These are phyloP conservation scores for Macrocentrus cingulum DNA, from an alignment of 1,140 invertebrate genomes.

Conservation along the genomic window DNA sequence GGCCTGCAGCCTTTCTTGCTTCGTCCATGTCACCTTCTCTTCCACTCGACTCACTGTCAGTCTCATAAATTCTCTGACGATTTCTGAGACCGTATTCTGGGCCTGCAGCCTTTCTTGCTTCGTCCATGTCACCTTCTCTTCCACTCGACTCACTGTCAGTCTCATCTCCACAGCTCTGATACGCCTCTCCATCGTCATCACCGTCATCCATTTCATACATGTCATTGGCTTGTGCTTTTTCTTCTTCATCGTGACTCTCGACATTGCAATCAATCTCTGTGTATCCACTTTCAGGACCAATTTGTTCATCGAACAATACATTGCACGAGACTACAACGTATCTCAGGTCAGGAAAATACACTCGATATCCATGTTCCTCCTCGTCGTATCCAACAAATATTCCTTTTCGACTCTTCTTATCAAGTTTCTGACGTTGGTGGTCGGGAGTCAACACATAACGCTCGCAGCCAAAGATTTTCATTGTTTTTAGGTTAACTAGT, in stretches of 20 bases:
- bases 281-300: not conserved
- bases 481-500: slow-evolving; percentile 21
- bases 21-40: too few species aligned
- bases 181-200: too few species aligned
- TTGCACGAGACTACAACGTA: slow-evolving; percentile 22
- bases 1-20: too few species aligned
- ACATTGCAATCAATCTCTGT: not conserved
- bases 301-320: slow-evolving; percentile 28
- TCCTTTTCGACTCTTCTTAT: slow-evolving; percentile 31
- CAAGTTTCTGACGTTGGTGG: slow-evolving; percentile 30
- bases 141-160: too few species aligned
- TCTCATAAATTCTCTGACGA: too few species aligned
- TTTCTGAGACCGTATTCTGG: too few species aligned
- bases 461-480: slow-evolving; percentile 32
- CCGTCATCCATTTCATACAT: too few species aligned
- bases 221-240: too few species aligned
- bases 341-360: slow-evolving; percentile 18
- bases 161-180: too few species aligned
- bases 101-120: too few species aligned
- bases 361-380: slow-evolving; percentile 24
- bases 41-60: too few species aligned
- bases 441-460: slow-evolving; percentile 31
- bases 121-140: too few species aligned
- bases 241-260: not conserved
- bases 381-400: slow-evolving; percentile 36